A percentile compares a stretch with the other conserved stretches of the same genome.
Conservation (phyloP, 2,888 invertebrate species). For the Polymixis lichenea region DNA sequence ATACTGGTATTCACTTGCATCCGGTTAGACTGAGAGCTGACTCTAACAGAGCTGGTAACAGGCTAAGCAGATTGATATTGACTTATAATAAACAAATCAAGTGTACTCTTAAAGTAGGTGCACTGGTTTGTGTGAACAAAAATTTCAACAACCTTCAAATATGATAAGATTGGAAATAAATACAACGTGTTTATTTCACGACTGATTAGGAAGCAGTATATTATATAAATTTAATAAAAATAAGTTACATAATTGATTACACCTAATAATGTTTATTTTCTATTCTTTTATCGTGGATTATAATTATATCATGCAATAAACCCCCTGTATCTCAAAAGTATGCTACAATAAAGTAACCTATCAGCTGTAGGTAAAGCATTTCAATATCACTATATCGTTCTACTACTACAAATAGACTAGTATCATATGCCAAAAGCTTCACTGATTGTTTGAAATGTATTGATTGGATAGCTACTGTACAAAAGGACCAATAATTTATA, state of each 20-base stretch:
- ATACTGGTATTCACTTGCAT: no score
- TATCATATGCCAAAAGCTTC: background rate
- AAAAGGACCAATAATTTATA: background rate
- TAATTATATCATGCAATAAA: constrained; percentile 14
- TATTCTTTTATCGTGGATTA: constrained; percentile 21
- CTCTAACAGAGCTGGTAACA: no score
- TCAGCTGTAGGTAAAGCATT: no score
- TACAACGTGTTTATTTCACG: background rate
- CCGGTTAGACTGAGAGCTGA: no score
- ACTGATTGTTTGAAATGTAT: background rate
- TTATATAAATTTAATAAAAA: background rate
- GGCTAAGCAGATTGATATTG: no score
- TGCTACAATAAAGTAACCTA: background rate
- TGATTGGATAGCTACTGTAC: background rate
- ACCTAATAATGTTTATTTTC: background rate
- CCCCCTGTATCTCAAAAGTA: background rate
- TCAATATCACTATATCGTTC: no score
- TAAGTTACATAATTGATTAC: constrained; percentile 9
- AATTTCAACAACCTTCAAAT: background rate
- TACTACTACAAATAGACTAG: background rate
- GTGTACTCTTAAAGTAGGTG: background rate
- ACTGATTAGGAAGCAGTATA: constrained; percentile 16
- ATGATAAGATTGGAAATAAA: background rate
- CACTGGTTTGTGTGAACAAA: background rate
- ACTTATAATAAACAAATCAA: background rate